Conservation (phyloP, 92 coral and sea anemone genomes). For the Nematostella vectensis region DNA sequence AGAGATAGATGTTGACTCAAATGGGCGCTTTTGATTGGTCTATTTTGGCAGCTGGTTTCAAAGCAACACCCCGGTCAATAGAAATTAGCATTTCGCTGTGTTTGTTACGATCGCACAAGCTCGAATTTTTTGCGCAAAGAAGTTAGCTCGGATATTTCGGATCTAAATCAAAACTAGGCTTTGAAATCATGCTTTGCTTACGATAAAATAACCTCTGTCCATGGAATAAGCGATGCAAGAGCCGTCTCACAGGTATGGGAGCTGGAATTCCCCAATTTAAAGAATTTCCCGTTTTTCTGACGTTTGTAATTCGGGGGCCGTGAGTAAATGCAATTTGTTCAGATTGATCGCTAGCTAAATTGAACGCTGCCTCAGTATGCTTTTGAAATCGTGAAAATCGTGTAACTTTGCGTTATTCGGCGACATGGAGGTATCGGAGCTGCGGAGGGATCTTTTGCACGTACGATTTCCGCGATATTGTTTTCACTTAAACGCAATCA, state of each 20-base stretch:
- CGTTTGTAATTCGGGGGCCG: background rate
- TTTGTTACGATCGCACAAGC: no score
- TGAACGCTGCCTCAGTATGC: no score
- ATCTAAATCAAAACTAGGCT: no score
- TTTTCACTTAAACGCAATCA: no score
- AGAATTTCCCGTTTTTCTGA: constrained; percentile 8
- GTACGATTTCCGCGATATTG: constrained; percentile 21
- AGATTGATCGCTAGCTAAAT: no score
- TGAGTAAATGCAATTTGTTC: no score
- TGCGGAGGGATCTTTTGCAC: no score
- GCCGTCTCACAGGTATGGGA: constrained; percentile 37
- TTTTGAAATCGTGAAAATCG: no score
- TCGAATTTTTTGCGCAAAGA: constrained; percentile 2
- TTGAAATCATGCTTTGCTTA: no score
- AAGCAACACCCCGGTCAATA: constrained; percentile 26
- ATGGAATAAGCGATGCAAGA: constrained; percentile 40
- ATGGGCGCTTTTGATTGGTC: constrained; percentile 32
- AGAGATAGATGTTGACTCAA: constrained; percentile 22
- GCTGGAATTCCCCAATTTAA: background rate
- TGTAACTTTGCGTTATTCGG: no score
- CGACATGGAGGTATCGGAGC: no score
- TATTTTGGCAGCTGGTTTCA: constrained; percentile 51
- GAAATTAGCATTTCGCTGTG: constrained; percentile 42
- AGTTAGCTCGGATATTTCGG: no score
- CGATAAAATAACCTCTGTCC: constrained; percentile 2